Base-by-base conservation (phyloP, 2,113 vertebrate genomes). In the Podarcis raffonei region DNA sequence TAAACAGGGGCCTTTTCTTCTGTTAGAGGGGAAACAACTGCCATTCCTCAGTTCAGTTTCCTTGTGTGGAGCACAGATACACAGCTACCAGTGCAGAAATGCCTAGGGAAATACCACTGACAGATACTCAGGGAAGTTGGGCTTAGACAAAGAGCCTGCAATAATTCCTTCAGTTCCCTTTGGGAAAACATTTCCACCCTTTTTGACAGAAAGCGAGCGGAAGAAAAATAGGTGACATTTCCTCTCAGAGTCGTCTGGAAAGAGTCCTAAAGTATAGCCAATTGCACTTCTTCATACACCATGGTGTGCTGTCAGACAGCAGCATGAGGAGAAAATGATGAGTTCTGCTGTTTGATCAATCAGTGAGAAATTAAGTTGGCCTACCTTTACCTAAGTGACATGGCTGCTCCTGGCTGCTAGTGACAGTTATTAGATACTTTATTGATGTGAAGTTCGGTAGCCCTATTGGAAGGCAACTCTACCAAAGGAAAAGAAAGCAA, bases 211-310 rank as follows among this genome's bases (percentile, higher is more conserved):
- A 90, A 83, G 90, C 92, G 35, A 92, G 74, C 80, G 75, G 59
- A 92, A 92, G 94, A 95, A 95, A 95, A 94, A 95, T 93, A 88
- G 93, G 27, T 91, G 90, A 89, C 87, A 94, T 94, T 95, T 59
- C 6, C 78, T 57, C 88, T 94, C 90, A 91, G 78, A 93, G 89
- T 22, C 0, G 0, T 86, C 83, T 72, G 88, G 85, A 91, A 89
- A 71, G 77, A 87, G 57, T 91, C 42, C 69, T 93, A 93, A 95
- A 92, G 66, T 83, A 85, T 79, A 92, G 71, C 77, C 90, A 93
- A 42, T 88, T 91, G 74, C 89, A 69, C 62, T 85, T 84, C 85
- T 90, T 90, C 90, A 87, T 77, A 90, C 5, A 71, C 68, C 6
- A 89, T 74, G 30, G 57, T 2, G 0, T 74, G 88, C 25, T 91